Evolutionary conservation across 2,888 invertebrate species (phyloP), one percentile per base, ranked within the genome.

Genomic region (Melitaea athalia): DNA sequence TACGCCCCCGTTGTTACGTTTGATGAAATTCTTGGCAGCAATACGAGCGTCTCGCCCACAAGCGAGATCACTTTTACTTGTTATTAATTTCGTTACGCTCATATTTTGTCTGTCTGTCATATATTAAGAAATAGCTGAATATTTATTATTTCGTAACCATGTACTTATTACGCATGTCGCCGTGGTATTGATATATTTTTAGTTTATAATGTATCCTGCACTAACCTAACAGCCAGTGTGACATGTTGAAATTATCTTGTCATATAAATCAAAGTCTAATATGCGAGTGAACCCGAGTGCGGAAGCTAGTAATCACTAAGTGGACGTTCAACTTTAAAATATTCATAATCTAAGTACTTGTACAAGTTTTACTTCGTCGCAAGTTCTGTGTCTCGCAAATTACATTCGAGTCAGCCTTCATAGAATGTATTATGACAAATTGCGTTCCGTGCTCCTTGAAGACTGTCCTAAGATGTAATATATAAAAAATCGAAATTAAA

Each of bases 11-110:
- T 14, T 71, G 10, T 42, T 52, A 24, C 91, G 90, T 91, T 24
- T 24, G 52, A 52, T 89, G 91, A 91, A 92, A 91, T 90, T 92
- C 92, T 92, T 91, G 84, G 92, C 91, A 91, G 91, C 91, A 91
- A 90, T 91, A 91, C 91, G 91, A 91, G 91, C 91, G 91, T 90
- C 91, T 91, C 91, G 91, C 91, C 91, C 90, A 91, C 91, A 92
- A 91, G 24, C 52, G 24, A 31, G 5, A 10, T 24, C 15, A 24
- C 24, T 52, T 52, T 24, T 24, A 52, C 52, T 52, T 33, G 31
- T 55, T 55, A 33, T 33, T 55, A 55, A 8, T 33, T 33, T 14
- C 7, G 33, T 55, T 33, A 55, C 53, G 53, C 31, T 14, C 33
- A 55, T 55, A 33, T 33, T 55, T 55, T 55, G 33, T n/a, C 7